These are phyloP conservation scores for Pantherophis guttatus DNA, from an alignment of 2,113 vertebrate genomes.

Conservation along the genomic window DNA sequence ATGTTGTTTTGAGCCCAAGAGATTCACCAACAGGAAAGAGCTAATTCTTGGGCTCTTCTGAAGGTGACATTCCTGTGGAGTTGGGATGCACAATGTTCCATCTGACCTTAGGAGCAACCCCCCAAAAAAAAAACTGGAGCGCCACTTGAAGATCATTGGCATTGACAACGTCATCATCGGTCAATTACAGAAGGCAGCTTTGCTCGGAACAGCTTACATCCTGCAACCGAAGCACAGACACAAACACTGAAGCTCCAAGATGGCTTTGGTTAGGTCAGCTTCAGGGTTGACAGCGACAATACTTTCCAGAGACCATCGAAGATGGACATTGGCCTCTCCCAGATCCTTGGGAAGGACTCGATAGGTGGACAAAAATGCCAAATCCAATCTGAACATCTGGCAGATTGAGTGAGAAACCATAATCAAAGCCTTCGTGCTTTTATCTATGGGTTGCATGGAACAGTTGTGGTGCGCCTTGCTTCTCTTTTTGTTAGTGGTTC, in stretches of 20 bases:
- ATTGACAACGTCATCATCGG: neutral
- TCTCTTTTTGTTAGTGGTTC: slow-evolving; percentile 49
- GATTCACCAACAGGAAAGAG: neutral
- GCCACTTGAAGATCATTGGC: neutral
- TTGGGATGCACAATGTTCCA: neutral
- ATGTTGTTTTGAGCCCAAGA: neutral
- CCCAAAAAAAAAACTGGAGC: neutral
- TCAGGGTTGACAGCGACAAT: neutral
- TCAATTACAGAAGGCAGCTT: slow-evolving; percentile 6
- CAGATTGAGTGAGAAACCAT: neutral
- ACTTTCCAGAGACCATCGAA: slow-evolving; percentile 21
- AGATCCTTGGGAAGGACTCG: neutral
- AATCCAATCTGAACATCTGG: neutral
- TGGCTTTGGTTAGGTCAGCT: too few relatives aligned
- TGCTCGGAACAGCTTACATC: neutral
- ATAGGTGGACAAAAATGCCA: neutral
- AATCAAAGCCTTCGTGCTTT: slow-evolving; percentile 29
- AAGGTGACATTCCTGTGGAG: neutral
- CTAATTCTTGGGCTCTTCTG: neutral
- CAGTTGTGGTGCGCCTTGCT: slow-evolving; percentile 43
- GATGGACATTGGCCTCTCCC: neutral
- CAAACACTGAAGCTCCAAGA: too few relatives aligned
- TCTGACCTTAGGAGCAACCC: neutral
- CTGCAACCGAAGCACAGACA: neutral
- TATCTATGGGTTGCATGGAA: slow-evolving; percentile 32